Base-by-base conservation (phyloP, 2,888 invertebrate species). In the Mystacides longicornis region DNA sequence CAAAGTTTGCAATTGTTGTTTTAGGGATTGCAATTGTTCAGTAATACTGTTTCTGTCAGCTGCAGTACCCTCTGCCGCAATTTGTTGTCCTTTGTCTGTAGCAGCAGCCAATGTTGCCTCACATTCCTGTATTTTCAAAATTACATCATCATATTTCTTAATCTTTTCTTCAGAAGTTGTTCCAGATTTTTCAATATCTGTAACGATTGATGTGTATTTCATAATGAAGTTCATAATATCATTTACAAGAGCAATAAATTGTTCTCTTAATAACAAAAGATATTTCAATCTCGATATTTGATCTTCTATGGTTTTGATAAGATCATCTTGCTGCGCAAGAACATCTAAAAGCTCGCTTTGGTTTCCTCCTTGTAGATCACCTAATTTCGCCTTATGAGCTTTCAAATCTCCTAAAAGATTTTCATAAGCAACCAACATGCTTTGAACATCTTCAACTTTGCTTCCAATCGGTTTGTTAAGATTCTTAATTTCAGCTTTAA, bases 71-170 rank as follows among this genome's bases (percentile, higher is more conserved):
- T 95, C 94, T 0, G 87, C 86, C 0, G 92, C 92, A 27, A 96
- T 94, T 69, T 93, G 91, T 66, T 92, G 90, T 0, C 94, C 95
- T 68, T 94, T 94, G 66, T 95, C 95, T 14, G 86, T 86, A 1
- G 94, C 93, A 3, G 89, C 85, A 0, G 92, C 89, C 7, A 95
- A 71, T 31, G 88, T 76, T 9, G 93, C 93, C 70, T 94, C 94
- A 67, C 90, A 92, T 65, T 92, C 92, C 73, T 92, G 93, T 52
- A 94, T 91, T 67, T 89, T 90, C 0, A 82, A 73, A 60, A 93
- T 89, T 0, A 91, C 84, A 62, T 91, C 88, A 65, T 92, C 90
- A 64, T 93, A 93, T 52, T 87, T 84, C 65, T 87, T 87, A 51
- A 94, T 91, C 68, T 92, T 93, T 43, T 92, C 91, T 67, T 91